Evolutionary conservation across 2,888 invertebrate species (phyloP).

Genomic region (Aricia artaxerxes): DNA sequence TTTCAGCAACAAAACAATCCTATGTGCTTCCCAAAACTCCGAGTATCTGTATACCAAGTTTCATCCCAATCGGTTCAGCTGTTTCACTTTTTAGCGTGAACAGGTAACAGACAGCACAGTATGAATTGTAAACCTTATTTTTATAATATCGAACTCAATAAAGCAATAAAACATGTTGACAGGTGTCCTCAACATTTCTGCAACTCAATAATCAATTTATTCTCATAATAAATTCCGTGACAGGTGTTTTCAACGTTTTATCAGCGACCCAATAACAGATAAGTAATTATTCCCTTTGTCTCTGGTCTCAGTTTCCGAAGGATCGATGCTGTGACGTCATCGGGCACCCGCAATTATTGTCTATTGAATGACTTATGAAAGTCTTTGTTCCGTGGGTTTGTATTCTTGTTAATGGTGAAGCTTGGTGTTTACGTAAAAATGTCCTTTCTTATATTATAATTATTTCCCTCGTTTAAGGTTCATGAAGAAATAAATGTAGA

Average conservation of each 20-base stretch:
- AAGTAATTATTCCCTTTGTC: constrained; percentile 14
- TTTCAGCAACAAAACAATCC: too few relatives aligned
- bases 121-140: too few relatives aligned
- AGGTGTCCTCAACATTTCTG: not conserved
- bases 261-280: not conserved
- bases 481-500: too few relatives aligned
- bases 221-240: not conserved
- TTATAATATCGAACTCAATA: too few relatives aligned
- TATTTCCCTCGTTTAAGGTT: too few relatives aligned
- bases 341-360: constrained; percentile 38
- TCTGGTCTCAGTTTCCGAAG: constrained; percentile 38
- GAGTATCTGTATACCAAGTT: too few relatives aligned
- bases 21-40: too few relatives aligned
- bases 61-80: too few relatives aligned
- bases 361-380: constrained; percentile 13
- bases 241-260: not conserved
- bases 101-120: too few relatives aligned
- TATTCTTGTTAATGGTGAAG: not conserved
- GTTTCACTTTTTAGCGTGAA: too few relatives aligned
- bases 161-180: too few relatives aligned
- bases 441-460: too few relatives aligned
- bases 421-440: not conserved
- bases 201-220: not conserved
- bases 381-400: not conserved
- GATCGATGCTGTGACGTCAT: constrained; percentile 77